phyloP scores from a whole-genome alignment of 2,113 vertebrate species.

The Alligator sinensis region DNA sequence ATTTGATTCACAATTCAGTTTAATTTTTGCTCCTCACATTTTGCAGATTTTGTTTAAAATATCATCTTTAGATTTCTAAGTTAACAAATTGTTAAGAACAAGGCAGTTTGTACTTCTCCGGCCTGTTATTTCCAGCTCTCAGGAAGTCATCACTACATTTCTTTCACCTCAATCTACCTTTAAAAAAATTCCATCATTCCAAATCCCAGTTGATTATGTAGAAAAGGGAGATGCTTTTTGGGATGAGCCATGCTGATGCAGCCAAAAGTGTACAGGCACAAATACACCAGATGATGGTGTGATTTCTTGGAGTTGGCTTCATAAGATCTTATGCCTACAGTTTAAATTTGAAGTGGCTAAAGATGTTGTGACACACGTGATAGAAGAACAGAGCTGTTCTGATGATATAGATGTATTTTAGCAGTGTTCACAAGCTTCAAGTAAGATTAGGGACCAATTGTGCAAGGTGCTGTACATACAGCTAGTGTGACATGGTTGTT shows the following conservation, averaged over 20 bases:
- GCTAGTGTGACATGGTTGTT: background rate
- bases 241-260: background rate
- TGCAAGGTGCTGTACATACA: background rate
- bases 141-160: background rate
- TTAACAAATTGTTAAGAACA: background rate
- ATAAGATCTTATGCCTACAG: background rate
- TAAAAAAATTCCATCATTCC: too few relatives aligned
- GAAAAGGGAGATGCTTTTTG: background rate
- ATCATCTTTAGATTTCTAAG: conserved; percentile 10
- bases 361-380: background rate
- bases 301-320: background rate
- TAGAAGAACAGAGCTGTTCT: accelerated
- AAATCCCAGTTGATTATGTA: background rate
- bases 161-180: too few relatives aligned
- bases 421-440: background rate
- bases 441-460: background rate
- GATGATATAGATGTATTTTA: background rate
- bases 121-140: background rate
- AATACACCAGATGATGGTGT: accelerated
- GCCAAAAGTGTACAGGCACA: accelerated
- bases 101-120: background rate
- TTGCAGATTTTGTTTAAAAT: conserved; percentile 16
- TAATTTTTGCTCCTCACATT: conserved; percentile 30
- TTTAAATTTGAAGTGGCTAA: background rate
- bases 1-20: conserved; percentile 12